A percentile compares a stretch with the other conserved stretches of the same genome.
phyloP scores from a whole-genome alignment of 2,888 invertebrate genomes.

The Drosophila subsilvestris region DNA sequence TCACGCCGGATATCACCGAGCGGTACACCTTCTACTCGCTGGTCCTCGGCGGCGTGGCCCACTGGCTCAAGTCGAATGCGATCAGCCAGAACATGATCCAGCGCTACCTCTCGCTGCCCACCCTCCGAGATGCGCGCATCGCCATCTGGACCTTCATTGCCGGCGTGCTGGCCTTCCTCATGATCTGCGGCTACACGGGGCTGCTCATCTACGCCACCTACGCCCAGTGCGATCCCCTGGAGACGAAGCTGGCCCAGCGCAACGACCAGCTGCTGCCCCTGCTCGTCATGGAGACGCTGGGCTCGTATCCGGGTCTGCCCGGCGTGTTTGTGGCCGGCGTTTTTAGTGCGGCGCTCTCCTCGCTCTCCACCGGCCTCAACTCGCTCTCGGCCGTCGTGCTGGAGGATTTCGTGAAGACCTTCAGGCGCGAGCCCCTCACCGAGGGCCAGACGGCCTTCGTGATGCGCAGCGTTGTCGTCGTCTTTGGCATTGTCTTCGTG shows the following conservation, averaged over 20 bases:
- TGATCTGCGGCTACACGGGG: conserved; percentile 93
- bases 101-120: conserved; percentile 89
- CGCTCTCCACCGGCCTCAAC: conserved; percentile 91
- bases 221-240: conserved; percentile 93
- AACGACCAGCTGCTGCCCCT: conserved; percentile 92
- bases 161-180: conserved; percentile 90
- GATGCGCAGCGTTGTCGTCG: conserved; percentile 88
- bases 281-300: conserved; percentile 93
- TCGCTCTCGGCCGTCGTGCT: conserved; percentile 90
- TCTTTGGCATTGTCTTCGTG: conserved; percentile 87
- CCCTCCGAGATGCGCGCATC: conserved; percentile 86
- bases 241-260: conserved; percentile 88
- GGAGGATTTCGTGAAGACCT: conserved; percentile 89
- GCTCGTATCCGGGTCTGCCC: conserved; percentile 91
- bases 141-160: conserved; percentile 88
- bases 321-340: conserved; percentile 96
- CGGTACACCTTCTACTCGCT: conserved; percentile 91
- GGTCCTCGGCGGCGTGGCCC: conserved; percentile 88
- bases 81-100: conserved; percentile 93
- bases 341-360: conserved; percentile 95
- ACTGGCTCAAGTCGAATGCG: conserved; percentile 89
- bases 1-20: conserved; percentile 88
- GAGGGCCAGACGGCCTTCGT: conserved; percentile 86
- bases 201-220: conserved; percentile 94
- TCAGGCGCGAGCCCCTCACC: conserved; percentile 85